Evolutionary conservation across 2,797 vertebrate genomes (phyloP).

Genomic region (Coregonus sp.): DNA sequence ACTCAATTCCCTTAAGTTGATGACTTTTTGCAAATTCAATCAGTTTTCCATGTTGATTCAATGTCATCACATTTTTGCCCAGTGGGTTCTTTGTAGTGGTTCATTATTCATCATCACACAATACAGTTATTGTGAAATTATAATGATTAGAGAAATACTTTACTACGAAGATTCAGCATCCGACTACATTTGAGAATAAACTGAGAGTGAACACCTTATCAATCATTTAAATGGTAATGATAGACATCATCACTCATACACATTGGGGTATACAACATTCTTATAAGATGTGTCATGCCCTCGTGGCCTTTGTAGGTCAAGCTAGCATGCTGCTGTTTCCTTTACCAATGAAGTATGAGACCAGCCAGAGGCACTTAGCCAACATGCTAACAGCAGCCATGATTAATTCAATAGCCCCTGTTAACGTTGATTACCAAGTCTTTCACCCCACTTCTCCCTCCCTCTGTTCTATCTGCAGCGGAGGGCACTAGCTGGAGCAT

Average conservation of each 20-base stretch:
- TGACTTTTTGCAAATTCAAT: too few species aligned
- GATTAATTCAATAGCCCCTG: conserved; percentile 59
- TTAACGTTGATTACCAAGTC: conserved; percentile 41
- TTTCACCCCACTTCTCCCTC: conserved; percentile 18
- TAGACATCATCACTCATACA: neutral
- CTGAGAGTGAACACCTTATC: too few species aligned
- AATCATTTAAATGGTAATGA: too few species aligned
- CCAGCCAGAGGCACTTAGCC: conserved; percentile 52
- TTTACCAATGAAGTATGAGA: conserved; percentile 32
- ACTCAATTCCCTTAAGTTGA: too few species aligned
- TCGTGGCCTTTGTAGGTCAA: neutral
- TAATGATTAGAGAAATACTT: too few species aligned
- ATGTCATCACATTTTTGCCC: too few species aligned
- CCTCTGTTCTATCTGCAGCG: neutral
- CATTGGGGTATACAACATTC: neutral
- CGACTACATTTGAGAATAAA: too few species aligned
- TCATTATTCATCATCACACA: too few species aligned
- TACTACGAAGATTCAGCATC: too few species aligned
- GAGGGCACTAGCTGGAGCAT: neutral
- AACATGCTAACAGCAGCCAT: conserved; percentile 44
- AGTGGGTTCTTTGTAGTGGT: too few species aligned
- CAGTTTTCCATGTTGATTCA: too few species aligned
- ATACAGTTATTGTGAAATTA: too few species aligned
- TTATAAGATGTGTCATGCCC: neutral
- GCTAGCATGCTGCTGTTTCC: conserved; percentile 3